These are phyloP conservation scores for Limnephilus auricula DNA, from an alignment of 2,888 invertebrate genomes.

Conservation along the genomic window DNA sequence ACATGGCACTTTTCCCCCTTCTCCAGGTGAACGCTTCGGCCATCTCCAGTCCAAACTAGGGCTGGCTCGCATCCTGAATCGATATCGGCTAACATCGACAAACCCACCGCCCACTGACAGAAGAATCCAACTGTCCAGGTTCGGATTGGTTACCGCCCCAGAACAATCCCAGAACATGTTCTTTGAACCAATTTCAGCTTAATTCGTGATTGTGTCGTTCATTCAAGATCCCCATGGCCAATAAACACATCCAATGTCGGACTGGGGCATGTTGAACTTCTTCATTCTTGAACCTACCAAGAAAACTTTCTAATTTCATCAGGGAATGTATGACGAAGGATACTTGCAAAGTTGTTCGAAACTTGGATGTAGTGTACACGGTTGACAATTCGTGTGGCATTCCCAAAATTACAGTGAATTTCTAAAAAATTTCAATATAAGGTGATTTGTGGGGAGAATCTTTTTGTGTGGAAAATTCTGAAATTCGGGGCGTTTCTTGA, in stretches of 20 bases:
- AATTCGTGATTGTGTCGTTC: neutral
- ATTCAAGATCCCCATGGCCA: neutral
- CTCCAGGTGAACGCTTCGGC: slow-evolving; percentile 71
- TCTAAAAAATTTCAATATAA: too few species aligned
- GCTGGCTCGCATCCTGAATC: slow-evolving; percentile 68
- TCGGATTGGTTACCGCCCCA: slow-evolving; percentile 37
- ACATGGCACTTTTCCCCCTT: neutral
- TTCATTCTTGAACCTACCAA: neutral
- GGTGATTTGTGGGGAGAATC: too few species aligned
- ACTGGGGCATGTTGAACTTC: neutral
- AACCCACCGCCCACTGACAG: neutral
- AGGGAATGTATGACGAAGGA: neutral
- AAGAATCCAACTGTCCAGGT: neutral
- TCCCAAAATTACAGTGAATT: too few species aligned
- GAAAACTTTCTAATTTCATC: neutral
- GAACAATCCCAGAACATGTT: slow-evolving; percentile 6
- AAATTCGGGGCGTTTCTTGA: too few species aligned
- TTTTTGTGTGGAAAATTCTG: too few species aligned
- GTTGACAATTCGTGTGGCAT: too few species aligned
- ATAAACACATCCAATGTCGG: neutral
- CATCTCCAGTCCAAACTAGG: slow-evolving; percentile 71
- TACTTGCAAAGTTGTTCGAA: too few species aligned
- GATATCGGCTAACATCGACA: slow-evolving; percentile 58
- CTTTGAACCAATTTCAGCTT: slow-evolving; percentile 12
- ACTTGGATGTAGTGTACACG: too few species aligned